Evolutionary conservation across 2,113 vertebrate genomes (phyloP).

Genomic region (Ictidomys tridecemlineatus): DNA sequence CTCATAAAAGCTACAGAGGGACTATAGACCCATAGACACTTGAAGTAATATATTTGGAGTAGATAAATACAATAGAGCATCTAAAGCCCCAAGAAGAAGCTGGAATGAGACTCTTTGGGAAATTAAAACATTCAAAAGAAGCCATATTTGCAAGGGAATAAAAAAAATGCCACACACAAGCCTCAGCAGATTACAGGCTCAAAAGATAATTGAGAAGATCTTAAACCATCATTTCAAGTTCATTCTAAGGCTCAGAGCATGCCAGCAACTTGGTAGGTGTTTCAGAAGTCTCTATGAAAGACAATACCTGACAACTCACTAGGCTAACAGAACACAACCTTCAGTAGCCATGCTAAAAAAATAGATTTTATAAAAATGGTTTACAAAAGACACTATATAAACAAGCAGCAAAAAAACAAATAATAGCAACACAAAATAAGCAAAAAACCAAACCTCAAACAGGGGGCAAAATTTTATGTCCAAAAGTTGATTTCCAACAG

Average conservation of each 20-base stretch:
- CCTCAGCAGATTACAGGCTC: neutral
- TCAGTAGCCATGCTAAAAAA: neutral
- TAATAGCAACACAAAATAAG: neutral
- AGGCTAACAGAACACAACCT: neutral
- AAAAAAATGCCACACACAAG: neutral
- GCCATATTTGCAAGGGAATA: neutral
- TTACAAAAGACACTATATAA: neutral
- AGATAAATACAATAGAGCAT: neutral
- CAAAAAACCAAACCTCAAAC: neutral
- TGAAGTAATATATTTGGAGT: neutral
- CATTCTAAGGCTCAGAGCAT: neutral
- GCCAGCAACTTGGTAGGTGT: neutral
- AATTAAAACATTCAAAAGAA: neutral
- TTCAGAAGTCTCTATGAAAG: neutral
- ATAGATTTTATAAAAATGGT: neutral
- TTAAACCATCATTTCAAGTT: neutral
- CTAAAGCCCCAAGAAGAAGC: neutral
- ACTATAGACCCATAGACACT: neutral
- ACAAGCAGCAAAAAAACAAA: neutral
- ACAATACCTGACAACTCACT: neutral
- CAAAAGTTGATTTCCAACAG: neutral
- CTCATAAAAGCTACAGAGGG: neutral
- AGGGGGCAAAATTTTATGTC: neutral
- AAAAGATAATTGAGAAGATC: neutral
- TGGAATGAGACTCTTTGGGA: neutral